Base-by-base conservation (phyloP, 2,888 invertebrate species). In the Zele albiditarsus region DNA sequence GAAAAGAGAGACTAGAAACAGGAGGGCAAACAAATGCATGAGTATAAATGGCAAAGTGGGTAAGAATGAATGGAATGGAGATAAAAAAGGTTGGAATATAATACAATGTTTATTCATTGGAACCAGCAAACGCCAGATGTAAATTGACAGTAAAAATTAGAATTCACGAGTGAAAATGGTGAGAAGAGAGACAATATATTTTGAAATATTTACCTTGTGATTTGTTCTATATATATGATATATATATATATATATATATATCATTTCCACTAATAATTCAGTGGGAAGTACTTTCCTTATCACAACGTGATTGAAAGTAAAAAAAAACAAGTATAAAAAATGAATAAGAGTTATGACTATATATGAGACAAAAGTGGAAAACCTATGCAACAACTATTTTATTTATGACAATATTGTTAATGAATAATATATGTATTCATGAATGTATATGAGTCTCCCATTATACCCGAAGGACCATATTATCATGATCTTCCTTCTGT, bases 181-280 rank as follows among this genome's bases (percentile, higher is more conserved):
- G 20, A 12, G 6, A 68, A 23, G 33, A 49, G 57, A 62, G 46
- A 58, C 25, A 60, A 60, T 42, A 71, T 58, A 25, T 58, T 57
- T 69, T 28, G 10, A 63, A 69, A 68, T 69, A 60, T 62, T 33
- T 62, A 23, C 31, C 49, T 68, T 46, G 20, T 28, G 23, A 62
- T 74, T 74, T 49, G 53, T 62, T 74, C 42, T 23, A 63, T 63
- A 31, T 53, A 28, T 28, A 33, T 38, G 27, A 65, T 28, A 10
- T 20, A 38, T 33, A 66, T 16, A 27, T 65, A 38, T 46, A 67
- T 66, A 20, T 58, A 46, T 28, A 58, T 73, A 63, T 71, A 60
- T 27, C 16, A 69, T 66, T 8, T 10, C 2, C 46, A 46, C 3
- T 1, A 46, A n/a, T n/a, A 20, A 53, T 2, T 53, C 20, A 20